Evolutionary conservation across 2,113 vertebrate genomes (phyloP).

Genomic region (Pangasianodon gigas): DNA sequence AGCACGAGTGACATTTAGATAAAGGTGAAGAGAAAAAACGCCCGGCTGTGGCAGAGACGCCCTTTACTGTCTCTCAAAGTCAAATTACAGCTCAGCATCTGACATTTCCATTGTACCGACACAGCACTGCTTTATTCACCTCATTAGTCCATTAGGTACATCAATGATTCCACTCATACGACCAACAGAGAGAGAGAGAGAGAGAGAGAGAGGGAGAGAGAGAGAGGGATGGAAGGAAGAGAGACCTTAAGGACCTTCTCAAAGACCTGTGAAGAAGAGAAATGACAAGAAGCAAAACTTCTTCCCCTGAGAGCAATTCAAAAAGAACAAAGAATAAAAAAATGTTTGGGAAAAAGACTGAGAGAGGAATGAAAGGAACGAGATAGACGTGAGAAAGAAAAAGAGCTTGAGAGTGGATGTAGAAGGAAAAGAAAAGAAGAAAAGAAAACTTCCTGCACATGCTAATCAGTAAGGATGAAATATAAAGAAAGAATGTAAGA

Average conservation of each 20-base stretch:
- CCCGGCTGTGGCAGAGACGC: slow-evolving; percentile 57
- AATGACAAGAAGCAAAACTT: slow-evolving; percentile 2
- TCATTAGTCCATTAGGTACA: slow-evolving; percentile 73
- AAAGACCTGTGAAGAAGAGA: neutral
- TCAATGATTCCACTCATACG: slow-evolving; percentile 59
- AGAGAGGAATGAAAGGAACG: neutral
- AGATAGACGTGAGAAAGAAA: neutral
- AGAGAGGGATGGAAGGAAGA: neutral
- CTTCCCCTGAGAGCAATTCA: neutral
- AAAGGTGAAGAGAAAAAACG: slow-evolving; percentile 69
- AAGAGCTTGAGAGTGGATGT: too few species aligned
- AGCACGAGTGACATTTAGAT: slow-evolving; percentile 74
- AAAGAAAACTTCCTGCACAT: neutral
- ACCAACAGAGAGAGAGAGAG: slow-evolving; percentile 43
- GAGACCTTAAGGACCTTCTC: neutral
- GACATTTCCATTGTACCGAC: slow-evolving; percentile 70
- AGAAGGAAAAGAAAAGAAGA: neutral
- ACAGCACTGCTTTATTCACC: slow-evolving; percentile 66
- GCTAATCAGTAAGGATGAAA: neutral
- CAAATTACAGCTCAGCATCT: slow-evolving; percentile 67
- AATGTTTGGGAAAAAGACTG: neutral
- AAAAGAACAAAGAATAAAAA: neutral
- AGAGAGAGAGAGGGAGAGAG: slow-evolving; percentile 6
- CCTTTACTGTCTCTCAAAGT: slow-evolving; percentile 68
- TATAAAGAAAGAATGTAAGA: neutral